phyloP scores from a whole-genome alignment of 2,888 invertebrate genomes.

The Apotomis betuletana region DNA sequence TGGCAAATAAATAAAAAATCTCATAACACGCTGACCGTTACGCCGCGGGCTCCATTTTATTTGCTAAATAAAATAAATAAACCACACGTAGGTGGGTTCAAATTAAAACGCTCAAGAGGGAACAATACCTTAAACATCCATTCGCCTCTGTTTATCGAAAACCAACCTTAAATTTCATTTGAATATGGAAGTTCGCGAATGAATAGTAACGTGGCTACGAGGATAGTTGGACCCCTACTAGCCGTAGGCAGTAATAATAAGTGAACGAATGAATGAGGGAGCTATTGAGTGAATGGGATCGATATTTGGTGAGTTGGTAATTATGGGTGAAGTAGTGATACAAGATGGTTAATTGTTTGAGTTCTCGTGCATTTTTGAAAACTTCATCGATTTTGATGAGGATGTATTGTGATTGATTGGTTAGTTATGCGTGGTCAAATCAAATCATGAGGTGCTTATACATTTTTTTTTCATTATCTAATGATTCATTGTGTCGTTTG shows the following conservation, averaged over 20 bases:
- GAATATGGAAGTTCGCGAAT: neutral
- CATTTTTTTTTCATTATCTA: too few relatives aligned
- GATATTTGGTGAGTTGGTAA: slow-evolving; percentile 41
- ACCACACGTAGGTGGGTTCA: slow-evolving; percentile 40
- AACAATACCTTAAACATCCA: slow-evolving; percentile 33
- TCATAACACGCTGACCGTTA: slow-evolving; percentile 58
- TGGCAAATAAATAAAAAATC: slow-evolving; percentile 62
- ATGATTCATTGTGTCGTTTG: too few relatives aligned
- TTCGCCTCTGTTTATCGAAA: neutral
- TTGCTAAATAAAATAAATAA: slow-evolving; percentile 43
- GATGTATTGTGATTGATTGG: neutral
- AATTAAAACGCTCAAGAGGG: slow-evolving; percentile 48
- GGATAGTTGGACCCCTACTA: slow-evolving; percentile 39
- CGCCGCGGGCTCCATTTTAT: slow-evolving; percentile 56
- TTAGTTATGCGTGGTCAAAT: neutral
- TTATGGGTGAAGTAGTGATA: slow-evolving; percentile 39
- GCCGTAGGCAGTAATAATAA: slow-evolving; percentile 51
- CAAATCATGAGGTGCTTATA: neutral
- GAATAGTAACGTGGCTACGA: slow-evolving; percentile 4
- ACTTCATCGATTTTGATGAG: neutral
- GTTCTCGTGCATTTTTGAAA: slow-evolving; percentile 1
- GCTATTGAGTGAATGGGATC: slow-evolving; percentile 38
- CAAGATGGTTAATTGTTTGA: slow-evolving; percentile 36
- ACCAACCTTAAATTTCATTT: neutral
- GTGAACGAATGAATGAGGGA: slow-evolving; percentile 44